These are phyloP conservation scores for Pyrocoelia pectoralis DNA, from an alignment of 2,888 invertebrate species.

Conservation along the genomic window DNA sequence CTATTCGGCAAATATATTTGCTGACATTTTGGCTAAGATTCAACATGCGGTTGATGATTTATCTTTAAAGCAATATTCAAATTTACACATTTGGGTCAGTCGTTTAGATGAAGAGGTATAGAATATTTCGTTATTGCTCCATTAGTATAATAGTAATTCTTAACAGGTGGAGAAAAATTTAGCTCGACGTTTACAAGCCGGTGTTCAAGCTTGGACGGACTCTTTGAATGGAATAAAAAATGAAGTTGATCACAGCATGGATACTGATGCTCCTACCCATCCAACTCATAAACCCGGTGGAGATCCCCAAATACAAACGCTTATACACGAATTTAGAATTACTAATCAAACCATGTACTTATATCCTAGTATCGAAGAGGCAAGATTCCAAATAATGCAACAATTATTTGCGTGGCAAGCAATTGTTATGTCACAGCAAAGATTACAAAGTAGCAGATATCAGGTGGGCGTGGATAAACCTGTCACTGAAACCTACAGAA, in stretches of 20 bases:
- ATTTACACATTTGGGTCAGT: conserved; percentile 95
- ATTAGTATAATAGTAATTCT: conserved; percentile 53
- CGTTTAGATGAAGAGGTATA: conserved; percentile 88
- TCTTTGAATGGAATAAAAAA: conserved; percentile 87
- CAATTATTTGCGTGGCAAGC: conserved; percentile 99
- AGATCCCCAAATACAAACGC: conserved; percentile 89
- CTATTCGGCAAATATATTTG: conserved; percentile 92
- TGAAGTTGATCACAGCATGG: conserved; percentile 91
- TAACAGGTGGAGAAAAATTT: conserved; percentile 86
- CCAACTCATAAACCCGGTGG: conserved; percentile 94
- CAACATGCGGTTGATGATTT: conserved; percentile 98
- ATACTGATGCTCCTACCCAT: conserved; percentile 90
- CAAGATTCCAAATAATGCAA: conserved; percentile 94
- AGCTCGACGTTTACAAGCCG: conserved; percentile 92
- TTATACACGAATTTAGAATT: conserved; percentile 95
- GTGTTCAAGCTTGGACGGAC: conserved; percentile 96
- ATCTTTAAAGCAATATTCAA: conserved; percentile 96
- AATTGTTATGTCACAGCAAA: conserved; percentile 92
- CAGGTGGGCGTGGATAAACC: conserved; percentile 94
- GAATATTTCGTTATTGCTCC: not conserved
- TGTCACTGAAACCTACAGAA: conserved; percentile 91
- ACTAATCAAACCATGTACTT: conserved; percentile 99
- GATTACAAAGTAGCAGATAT: conserved; percentile 92
- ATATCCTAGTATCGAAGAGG: conserved; percentile 95
- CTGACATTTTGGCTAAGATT: conserved; percentile 91